These are phyloP conservation scores for Laticauda colubrina DNA, from an alignment of 2,113 vertebrate genomes.

Conservation along the genomic window DNA sequence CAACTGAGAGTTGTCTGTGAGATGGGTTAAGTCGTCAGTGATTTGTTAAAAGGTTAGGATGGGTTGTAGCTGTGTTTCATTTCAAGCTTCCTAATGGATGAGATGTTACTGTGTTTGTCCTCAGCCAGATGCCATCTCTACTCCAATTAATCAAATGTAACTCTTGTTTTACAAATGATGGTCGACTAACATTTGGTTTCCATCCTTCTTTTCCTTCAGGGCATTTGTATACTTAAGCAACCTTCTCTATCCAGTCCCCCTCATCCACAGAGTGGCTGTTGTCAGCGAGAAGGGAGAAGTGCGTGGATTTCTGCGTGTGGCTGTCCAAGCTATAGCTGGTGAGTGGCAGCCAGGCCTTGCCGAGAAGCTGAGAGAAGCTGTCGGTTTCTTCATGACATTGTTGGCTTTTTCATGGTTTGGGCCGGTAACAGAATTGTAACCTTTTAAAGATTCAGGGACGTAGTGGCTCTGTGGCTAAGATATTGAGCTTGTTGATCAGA, in stretches of 20 bases:
- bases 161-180: not conserved
- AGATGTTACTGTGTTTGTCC: not conserved
- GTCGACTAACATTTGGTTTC: constrained; percentile 43
- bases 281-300: constrained; percentile 98
- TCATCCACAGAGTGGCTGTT: constrained; percentile 93
- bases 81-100: not conserved
- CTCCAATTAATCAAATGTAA: not conserved
- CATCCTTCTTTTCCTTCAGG: constrained; percentile 60
- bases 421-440: not conserved
- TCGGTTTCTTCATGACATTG: not conserved
- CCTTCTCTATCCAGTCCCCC: constrained; percentile 92
- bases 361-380: not conserved
- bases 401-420: not conserved
- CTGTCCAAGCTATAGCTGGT: constrained; percentile 98
- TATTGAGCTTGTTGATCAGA: too few relatives aligned
- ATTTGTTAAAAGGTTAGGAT: constrained; percentile 16
- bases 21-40: not conserved
- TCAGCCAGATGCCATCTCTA: not conserved
- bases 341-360: not conserved
- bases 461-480: too few relatives aligned
- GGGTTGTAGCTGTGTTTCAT: constrained; percentile 1
- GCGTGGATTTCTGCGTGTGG: constrained; percentile 92
- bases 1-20: not conserved
- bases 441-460: not conserved
- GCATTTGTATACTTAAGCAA: constrained; percentile 99